Percentiles rank a stretch among this genome's conserved stretches.
Conservation (phyloP, 2,888 invertebrate species). For the Bedellia somnulentella region DNA sequence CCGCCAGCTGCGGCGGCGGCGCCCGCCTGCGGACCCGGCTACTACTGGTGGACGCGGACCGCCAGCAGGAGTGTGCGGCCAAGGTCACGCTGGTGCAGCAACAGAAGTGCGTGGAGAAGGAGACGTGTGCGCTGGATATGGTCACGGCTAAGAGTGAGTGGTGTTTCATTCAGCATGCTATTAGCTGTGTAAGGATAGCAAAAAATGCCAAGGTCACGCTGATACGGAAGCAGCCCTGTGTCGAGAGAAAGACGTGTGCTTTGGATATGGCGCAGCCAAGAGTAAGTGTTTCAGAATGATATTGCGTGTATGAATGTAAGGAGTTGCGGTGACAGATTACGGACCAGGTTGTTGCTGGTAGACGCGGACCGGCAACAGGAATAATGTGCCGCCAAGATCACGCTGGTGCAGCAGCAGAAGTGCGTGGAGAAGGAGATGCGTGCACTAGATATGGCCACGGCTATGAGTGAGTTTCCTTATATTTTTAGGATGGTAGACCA, state of each 20-base stretch:
- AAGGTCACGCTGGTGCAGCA: constrained; percentile 76
- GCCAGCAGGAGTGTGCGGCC: constrained; percentile 66
- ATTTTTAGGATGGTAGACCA: too few species aligned
- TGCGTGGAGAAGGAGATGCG: constrained; percentile 72
- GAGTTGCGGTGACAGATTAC: constrained; percentile 69
- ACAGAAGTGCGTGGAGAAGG: constrained; percentile 66
- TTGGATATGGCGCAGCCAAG: too few species aligned
- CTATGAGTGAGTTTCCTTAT: constrained; percentile 73
- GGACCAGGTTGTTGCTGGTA: constrained; percentile 71
- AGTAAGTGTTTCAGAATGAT: too few species aligned
- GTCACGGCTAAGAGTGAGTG: constrained; percentile 73
- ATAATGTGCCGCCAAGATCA: constrained; percentile 68
- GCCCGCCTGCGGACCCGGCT: constrained; percentile 71
- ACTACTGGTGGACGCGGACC: constrained; percentile 64
- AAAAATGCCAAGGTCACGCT: too few species aligned
- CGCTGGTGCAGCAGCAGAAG: constrained; percentile 74
- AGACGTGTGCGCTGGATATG: constrained; percentile 72
- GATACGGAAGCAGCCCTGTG: too few species aligned
- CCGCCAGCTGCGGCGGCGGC: constrained; percentile 85
- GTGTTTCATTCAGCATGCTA: too few species aligned
- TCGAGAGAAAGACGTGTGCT: too few species aligned
- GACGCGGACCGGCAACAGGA: constrained; percentile 65
- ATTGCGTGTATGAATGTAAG: too few species aligned
- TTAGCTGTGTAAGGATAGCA: too few species aligned
- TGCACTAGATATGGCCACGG: constrained; percentile 70